phyloP scores from a whole-genome alignment of 2,888 invertebrate genomes.

The Anarsia innoxiella region DNA sequence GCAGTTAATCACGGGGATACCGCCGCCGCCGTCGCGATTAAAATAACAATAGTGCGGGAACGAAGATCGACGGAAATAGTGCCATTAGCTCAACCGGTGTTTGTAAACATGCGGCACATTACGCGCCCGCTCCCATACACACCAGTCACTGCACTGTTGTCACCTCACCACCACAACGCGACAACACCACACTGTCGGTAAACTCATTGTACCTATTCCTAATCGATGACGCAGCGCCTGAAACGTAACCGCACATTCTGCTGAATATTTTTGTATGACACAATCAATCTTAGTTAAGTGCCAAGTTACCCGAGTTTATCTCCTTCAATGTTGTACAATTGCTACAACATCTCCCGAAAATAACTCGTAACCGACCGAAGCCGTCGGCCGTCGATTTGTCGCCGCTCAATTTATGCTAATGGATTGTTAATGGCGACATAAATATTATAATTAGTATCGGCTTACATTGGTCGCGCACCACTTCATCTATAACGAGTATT shows the following conservation, averaged over 20 bases:
- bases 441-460: constrained; percentile 44
- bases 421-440: constrained; percentile 46
- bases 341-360: too few species aligned
- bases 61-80: constrained; percentile 39
- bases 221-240: too few species aligned
- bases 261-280: too few species aligned
- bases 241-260: too few species aligned
- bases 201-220: too few species aligned
- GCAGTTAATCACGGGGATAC: constrained; percentile 34
- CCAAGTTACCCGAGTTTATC: too few species aligned
- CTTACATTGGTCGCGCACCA: constrained; percentile 16
- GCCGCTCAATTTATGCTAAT: constrained; percentile 60
- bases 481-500: constrained; percentile 1
- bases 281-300: too few species aligned
- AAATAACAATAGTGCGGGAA: constrained; percentile 33
- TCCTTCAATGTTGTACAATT: too few species aligned
- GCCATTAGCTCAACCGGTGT: constrained; percentile 51
- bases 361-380: constrained; percentile 15
- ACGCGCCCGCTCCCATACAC: constrained; percentile 5
- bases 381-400: constrained; percentile 52
- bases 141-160: background rate
- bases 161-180: background rate
- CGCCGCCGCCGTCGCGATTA: constrained; percentile 19
- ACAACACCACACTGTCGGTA: background rate
- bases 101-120: constrained; percentile 46